Conservation (phyloP, 2,797 vertebrate genomes). For the Malurus leucopterus region DNA sequence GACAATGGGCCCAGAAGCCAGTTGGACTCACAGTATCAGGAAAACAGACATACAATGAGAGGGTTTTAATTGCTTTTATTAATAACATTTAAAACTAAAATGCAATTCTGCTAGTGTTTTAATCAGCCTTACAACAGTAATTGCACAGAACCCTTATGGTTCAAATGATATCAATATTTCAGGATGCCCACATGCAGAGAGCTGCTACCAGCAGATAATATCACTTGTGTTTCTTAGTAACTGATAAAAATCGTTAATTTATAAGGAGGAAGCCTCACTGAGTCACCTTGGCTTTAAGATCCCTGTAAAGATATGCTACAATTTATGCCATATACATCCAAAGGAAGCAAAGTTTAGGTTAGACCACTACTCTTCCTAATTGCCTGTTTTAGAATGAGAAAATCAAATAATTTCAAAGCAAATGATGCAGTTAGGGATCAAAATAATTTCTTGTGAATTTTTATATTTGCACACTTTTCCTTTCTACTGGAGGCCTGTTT, state of each 20-base stretch:
- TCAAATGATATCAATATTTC: background rate
- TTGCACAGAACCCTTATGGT: background rate
- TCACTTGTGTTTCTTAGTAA: conserved; percentile 30
- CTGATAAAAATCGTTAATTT: conserved; percentile 5
- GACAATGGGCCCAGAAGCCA: background rate
- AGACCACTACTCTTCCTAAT: background rate
- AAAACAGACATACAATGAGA: background rate
- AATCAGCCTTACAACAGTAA: background rate
- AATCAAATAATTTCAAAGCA: conserved; percentile 27
- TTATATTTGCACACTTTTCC: conserved; percentile 29
- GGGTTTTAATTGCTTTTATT: background rate
- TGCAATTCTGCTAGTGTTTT: background rate
- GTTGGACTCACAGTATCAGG: background rate
- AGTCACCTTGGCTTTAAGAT: background rate
- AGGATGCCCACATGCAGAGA: background rate
- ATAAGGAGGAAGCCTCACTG: conserved; percentile 11
- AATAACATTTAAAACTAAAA: background rate
- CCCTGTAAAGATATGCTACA: background rate
- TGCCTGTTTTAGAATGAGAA: background rate
- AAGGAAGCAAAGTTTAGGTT: background rate
- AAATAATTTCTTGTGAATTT: conserved; percentile 48
- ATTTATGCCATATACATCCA: background rate
- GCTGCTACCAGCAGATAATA: background rate
- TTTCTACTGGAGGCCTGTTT: conserved; percentile 30
- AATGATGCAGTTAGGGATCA: conserved; percentile 19